A percentile compares a stretch with the other conserved stretches of the same genome.
Conservation (phyloP, 2,888 invertebrate genomes). For the Digitonthophagus gazella region DNA sequence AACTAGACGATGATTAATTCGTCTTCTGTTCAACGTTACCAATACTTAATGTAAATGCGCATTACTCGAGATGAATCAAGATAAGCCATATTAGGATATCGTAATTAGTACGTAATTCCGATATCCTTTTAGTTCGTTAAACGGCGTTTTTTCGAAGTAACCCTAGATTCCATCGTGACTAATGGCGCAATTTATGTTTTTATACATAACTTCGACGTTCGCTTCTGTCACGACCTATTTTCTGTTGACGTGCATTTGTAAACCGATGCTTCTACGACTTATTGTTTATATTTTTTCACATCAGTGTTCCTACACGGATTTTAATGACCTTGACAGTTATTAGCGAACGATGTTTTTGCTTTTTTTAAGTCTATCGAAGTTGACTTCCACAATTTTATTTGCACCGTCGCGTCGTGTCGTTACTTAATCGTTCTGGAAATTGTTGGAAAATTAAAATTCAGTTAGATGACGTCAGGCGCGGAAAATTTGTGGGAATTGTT, state of each 20-base stretch:
- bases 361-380: neutral
- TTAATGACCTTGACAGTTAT: neutral
- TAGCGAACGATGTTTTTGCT: neutral
- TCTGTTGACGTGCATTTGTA: neutral
- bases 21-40: conserved; percentile 2
- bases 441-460: neutral
- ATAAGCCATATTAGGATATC: conserved; percentile 4
- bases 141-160: neutral
- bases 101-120: conserved; percentile 5
- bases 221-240: neutral
- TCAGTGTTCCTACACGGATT: neutral
- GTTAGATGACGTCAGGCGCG: neutral
- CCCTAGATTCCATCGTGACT: neutral
- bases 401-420: too few relatives aligned
- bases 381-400: neutral
- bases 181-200: neutral
- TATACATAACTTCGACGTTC: neutral
- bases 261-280: neutral
- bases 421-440: neutral
- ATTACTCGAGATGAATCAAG: neutral
- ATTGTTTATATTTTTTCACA: neutral
- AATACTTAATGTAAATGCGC: conserved; percentile 6
- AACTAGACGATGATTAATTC: neutral
- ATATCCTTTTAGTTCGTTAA: neutral
- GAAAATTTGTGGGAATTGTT: neutral